phyloP scores from a whole-genome alignment of 2,888 invertebrate genomes.

The Amphimallon solstitiale region DNA sequence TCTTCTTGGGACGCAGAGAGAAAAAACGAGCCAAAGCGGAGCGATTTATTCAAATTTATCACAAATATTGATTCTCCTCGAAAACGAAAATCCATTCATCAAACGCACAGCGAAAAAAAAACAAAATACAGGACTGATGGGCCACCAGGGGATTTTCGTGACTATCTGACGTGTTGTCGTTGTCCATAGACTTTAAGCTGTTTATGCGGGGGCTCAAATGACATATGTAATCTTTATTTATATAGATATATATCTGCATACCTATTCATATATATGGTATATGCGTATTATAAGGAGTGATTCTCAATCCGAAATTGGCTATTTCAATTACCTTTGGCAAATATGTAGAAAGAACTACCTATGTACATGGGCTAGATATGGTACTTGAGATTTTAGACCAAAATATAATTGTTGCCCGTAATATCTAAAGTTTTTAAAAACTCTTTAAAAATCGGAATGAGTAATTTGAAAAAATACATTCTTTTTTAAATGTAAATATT shows the following conservation, averaged over 20 bases:
- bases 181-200: background rate
- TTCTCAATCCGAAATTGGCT: too few species aligned
- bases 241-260: background rate
- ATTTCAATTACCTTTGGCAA: too few species aligned
- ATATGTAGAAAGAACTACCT: too few species aligned
- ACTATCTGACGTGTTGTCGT: background rate
- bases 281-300: too few species aligned
- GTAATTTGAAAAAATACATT: too few species aligned
- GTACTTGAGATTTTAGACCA: too few species aligned
- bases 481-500: too few species aligned
- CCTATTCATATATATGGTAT: background rate
- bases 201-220: background rate
- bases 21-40: background rate
- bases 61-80: constrained; percentile 8
- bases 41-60: constrained; percentile 7
- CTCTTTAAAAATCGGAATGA: too few species aligned
- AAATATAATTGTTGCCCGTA: too few species aligned
- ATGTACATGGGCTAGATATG: too few species aligned
- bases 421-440: too few species aligned
- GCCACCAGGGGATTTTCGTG: background rate
- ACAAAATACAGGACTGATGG: background rate
- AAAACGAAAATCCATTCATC: constrained; percentile 12
- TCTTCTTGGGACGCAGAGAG: background rate
- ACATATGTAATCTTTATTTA: constrained; percentile 1
- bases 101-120: background rate